These are phyloP conservation scores for Cyanoramphus novaezelandiae DNA, from an alignment of 2,113 vertebrate genomes.

Conservation along the genomic window DNA sequence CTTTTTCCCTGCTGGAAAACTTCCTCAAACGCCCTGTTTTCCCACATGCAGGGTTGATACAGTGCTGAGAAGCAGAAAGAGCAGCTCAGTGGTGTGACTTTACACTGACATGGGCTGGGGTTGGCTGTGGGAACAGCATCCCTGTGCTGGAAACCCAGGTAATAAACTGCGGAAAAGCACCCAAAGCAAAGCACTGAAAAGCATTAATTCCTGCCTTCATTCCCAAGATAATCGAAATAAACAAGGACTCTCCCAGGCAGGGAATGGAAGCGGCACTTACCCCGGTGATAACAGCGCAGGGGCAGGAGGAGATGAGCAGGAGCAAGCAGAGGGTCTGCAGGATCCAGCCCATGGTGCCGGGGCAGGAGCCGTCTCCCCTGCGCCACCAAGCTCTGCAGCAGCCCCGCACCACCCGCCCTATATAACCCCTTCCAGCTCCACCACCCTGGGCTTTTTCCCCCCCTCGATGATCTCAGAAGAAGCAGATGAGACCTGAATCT, in stretches of 20 bases:
- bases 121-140: not conserved
- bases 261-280: not conserved
- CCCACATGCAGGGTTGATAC: accelerated
- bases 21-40: not conserved
- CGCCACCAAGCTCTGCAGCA: not conserved
- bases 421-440: constrained; percentile 27
- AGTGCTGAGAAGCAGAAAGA: not conserved
- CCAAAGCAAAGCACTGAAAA: not conserved
- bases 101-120: no score
- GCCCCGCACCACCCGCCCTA: constrained; percentile 39
- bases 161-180: not conserved
- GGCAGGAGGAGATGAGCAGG: constrained; percentile 41
- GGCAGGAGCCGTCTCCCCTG: not conserved
- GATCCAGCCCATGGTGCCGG: constrained; percentile 23
- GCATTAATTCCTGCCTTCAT: no score
- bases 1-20: not conserved
- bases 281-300: constrained; percentile 69
- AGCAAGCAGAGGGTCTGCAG: constrained; percentile 23
- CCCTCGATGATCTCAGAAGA: constrained; percentile 38
- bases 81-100: not conserved
- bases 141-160: accelerated
- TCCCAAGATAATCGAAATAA: no score
- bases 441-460: not conserved
- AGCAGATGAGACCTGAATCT: constrained; percentile 54
- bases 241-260: accelerated